A percentile compares a stretch with the other conserved stretches of the same genome.
Evolutionary conservation across 2,797 vertebrate genomes (phyloP).

Genomic region (Peromyscus nudipes): DNA sequence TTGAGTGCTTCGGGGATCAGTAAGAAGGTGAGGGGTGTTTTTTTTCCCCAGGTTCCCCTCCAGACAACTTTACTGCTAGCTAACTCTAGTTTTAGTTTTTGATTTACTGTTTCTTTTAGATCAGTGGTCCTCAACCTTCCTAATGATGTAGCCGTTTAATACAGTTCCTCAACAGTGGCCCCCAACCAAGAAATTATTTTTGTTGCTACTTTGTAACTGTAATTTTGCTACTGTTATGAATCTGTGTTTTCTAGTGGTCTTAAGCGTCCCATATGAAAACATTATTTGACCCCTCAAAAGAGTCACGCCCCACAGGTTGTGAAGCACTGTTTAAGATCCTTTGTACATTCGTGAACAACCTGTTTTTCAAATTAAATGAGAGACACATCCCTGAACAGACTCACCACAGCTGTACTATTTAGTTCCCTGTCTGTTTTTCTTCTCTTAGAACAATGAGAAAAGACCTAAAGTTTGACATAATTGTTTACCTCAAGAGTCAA

Average conservation of each 20-base stretch:
- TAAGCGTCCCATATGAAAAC: background rate
- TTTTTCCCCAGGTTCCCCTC: background rate
- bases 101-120: background rate
- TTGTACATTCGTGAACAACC: background rate
- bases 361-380: background rate
- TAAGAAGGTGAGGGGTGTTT: background rate
- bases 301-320: background rate
- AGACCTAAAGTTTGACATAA: background rate
- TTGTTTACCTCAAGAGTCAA: background rate
- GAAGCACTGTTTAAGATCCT: background rate
- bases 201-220: background rate
- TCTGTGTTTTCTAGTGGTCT: background rate
- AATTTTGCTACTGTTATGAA: background rate
- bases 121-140: background rate
- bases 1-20: background rate
- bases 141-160: background rate
- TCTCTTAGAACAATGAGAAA: background rate
- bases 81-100: background rate
- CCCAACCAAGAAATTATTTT: background rate
- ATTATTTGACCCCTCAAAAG: background rate
- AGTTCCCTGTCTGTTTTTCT: background rate
- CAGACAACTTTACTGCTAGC: background rate
- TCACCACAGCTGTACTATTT: rapidly evolving
- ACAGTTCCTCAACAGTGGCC: background rate
- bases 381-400: background rate